Conservation (phyloP, 2,888 invertebrate genomes). For the Polymixis flavicincta region DNA sequence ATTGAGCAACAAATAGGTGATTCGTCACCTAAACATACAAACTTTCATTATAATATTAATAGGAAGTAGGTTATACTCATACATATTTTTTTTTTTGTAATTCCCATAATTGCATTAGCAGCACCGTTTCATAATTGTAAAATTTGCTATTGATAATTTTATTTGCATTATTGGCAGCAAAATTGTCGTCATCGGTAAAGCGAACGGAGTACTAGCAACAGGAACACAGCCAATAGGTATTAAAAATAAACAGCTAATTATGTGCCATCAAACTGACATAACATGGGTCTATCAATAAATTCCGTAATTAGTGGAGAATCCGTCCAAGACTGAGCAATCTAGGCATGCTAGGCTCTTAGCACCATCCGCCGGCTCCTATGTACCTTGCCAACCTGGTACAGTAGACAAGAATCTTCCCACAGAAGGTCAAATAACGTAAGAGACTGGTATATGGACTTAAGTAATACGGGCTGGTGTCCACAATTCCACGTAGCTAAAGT, state of each 20-base stretch:
- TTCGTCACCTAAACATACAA: too few relatives aligned
- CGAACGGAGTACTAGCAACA: not conserved
- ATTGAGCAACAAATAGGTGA: too few relatives aligned
- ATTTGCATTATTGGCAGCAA: not conserved
- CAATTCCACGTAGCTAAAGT: too few relatives aligned
- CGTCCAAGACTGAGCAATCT: conserved; percentile 38
- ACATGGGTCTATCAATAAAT: conserved; percentile 48
- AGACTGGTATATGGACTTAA: too few relatives aligned
- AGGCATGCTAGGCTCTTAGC: conserved; percentile 44
- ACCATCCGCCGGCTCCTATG: conserved; percentile 46
- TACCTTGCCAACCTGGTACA: conserved; percentile 20
- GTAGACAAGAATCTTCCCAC: not conserved
- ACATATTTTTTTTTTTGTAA: too few relatives aligned
- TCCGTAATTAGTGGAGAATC: conserved; percentile 37
- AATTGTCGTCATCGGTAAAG: not conserved
- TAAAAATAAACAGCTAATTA: conserved; percentile 29
- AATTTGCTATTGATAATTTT: not conserved
- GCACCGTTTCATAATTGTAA: not conserved
- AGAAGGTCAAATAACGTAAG: conserved; percentile 30
- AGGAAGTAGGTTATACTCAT: too few relatives aligned
- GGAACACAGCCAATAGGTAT: conserved; percentile 25
- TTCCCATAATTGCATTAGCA: too few relatives aligned
- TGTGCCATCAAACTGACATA: conserved; percentile 26
- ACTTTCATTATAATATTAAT: too few relatives aligned
- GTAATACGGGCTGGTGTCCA: too few relatives aligned